Evolutionary conservation across 2,888 invertebrate genomes (phyloP), one percentile per base, ranked within the genome.

Genomic region (Parapristionchus giblindavisi): DNA sequence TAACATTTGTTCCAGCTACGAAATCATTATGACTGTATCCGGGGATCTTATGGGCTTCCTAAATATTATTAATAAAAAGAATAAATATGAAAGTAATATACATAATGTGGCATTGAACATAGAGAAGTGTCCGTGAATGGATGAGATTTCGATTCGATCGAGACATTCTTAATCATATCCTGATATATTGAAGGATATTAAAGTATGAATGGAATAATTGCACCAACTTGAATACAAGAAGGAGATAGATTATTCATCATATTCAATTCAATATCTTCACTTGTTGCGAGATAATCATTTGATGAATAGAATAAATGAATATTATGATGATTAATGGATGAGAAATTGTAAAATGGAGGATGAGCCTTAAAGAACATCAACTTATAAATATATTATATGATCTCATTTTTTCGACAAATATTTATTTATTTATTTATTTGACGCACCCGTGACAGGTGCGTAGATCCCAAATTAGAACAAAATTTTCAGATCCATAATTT

Each of bases 1-100:
- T 68, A 17, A 68, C 2, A 17, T 40, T 68, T 24, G 27, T 68
- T 32, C 68, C 68, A 5, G 68, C 68, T 11, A 68, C 43, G 34
- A 68, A 68, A 24, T 68, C 68, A 27, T 68, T 68, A 38, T 68
- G 68, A 0, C 36, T 34, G 52, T 68, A 68, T n/a, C 52, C 52
- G 34, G 32, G 51, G 1, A 68, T 27, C 24, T 68, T 51, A 36
- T 52, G 21, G 4, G 52, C 68, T 24, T 68, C 68, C 68, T 68
- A 34, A 32, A 29, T 29, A 29, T 29, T 3, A 21, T 1, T 14
- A 14, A 14, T 11, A 21, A 11, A 14, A 48, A 21, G 48, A 48
- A 14, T 14, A 11, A 48, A 48, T 21, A 48, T 11, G 48, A 48
- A 14, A 48, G 48, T 11, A 14, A 48, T 48, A 11, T 14, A 21